Base-by-base conservation (phyloP, 2,113 vertebrate genomes). In the Ciconia boyciana region DNA sequence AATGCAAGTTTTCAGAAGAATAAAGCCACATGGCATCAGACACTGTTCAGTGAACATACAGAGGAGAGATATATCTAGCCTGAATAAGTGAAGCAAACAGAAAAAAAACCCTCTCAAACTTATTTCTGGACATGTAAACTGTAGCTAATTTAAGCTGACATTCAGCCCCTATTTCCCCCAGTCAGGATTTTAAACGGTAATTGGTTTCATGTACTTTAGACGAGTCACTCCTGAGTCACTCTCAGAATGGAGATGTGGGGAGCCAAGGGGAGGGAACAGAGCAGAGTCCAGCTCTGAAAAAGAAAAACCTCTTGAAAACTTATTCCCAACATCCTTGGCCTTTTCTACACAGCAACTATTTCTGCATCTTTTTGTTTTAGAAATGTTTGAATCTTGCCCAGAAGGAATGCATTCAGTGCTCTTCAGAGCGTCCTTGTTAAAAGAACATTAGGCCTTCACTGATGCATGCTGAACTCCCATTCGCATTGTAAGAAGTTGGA, bases 51-150 rank as follows among this genome's bases (percentile, higher is more conserved):
- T 75, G 69, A 92, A 65, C 26, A 39, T 14, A 46, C 3, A 26
- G 16, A 71, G 18, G 14, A 64, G 16, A 57, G 21, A 49, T 14
- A n/a, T 6, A 87, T 5, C 8, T 16, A 28, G 10, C 55, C 36
- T 43, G 17, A 85, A 3, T 20, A 52, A 90, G 24, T 48, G 51
- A 94, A 80, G 52, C 1, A 69, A 88, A 43, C 9, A 77, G 43
- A 9, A 55, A 68, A 83, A 46, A 31, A 0, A 0, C 3, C 8
- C 8, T 4, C 13, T 81, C 16, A 52, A 48, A 49, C 19, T 66
- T 70, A 58, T 74, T 89, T 83, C 54, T 77, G 34, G n/a, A 48
- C 32, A 18, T 44, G 60, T 11, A 81, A 89, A 41, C 31, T 18
- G 14, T 22, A 88, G 44, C 15, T 52, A 62, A 51, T 81, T 83